Evolutionary conservation across 2,888 invertebrate species (phyloP), one percentile per base, ranked within the genome.

Genomic region (Halocaridina rubra): DNA sequence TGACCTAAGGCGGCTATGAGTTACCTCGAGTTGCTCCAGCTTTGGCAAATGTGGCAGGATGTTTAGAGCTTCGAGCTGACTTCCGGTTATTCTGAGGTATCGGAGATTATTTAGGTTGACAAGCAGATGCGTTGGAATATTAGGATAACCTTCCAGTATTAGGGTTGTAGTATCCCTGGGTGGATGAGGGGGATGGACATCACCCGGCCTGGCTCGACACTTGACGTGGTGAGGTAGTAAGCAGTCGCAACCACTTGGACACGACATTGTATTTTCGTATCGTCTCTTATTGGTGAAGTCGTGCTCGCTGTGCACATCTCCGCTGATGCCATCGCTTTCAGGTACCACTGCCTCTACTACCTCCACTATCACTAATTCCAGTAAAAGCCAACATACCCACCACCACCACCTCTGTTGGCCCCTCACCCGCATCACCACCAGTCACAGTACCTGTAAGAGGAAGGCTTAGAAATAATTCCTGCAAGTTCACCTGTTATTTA

Each of bases 351-450:
- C 81, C 19, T 46, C 74, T 53, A 19, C 53, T 53, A 19, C 16
- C 19, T 46, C 74, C 19, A 19, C 53, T 53, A 19, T n/a, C 76
- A 24, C 67, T 69, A 69, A n/a, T n/a, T 29, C 19, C 7, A 53
- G 53, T 61, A 81, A 33, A 76, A 67, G 30, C 67, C 81, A 81
- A 59, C 81, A 67, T 29, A 57, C 71, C 72, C 81, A 81, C 81
- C 71, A 57, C 71, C 72, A 74, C 53, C 81, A 46, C 59, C 74
- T 72, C n/a, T n/a, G n/a, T n/a, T n/a, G n/a, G n/a, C n/a, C n/a
- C 75, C 81, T 64, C 57, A 39, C 81, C 57, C 75, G 53, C 81
- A 81, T 81, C 81, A 81, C 76, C 81, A 81, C 76, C 81, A 64
- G 67, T 81, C 76, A 81, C 75, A 64, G 19, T 33, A 67, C 75